Base-by-base conservation (phyloP, 2,797 vertebrate genomes). In the Sebastes diploproa region DNA sequence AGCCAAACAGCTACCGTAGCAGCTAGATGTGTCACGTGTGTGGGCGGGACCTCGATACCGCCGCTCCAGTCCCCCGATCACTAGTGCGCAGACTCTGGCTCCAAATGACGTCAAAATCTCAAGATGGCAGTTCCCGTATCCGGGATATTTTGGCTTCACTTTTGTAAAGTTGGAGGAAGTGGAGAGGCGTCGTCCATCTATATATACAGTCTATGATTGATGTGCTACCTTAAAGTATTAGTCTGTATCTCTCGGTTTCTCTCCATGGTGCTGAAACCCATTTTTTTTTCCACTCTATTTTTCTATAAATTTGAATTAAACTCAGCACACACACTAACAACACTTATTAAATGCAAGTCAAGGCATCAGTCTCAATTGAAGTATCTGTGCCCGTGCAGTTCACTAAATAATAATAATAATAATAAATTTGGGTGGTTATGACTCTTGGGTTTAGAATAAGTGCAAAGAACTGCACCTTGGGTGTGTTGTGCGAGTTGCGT, bases 401-500 rank as follows among this genome's bases (percentile, higher is more conserved):
- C 70, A 9, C 81, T 82, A 64, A 36, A 60, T 76, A 36, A 60
- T 75, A n/a, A 67, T 68, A 52, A 36, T 36, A 36, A 36, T 36
- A 36, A 56, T 77, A 54, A 83, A 87, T 91, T 92, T 86, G 81
- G 81, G 50, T 79, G 80, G 66, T 74, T 66, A 86, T 85, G 84
- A 86, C 75, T 86, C 72, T 84, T 64, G 83, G 84, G 73, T 81
- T 91, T 82, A 91, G 59, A 93, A 77, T 84, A 90, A 91, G 92
- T 90, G 91, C 90, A 89, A 91, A 88, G 90, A 89, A 92, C 89
- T 88, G 92, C 95, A 99, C 98, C 98, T 99, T 99, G 85, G 97
- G 96, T 50, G 97, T 90, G 23, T 94, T 95, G 94, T 98, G 98
- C 27, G 98, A 97, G 61, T 97, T 98, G 89, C 97, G 94, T 80